Conservation (phyloP, 2,888 invertebrate species). For the Limnephilus lunatus region DNA sequence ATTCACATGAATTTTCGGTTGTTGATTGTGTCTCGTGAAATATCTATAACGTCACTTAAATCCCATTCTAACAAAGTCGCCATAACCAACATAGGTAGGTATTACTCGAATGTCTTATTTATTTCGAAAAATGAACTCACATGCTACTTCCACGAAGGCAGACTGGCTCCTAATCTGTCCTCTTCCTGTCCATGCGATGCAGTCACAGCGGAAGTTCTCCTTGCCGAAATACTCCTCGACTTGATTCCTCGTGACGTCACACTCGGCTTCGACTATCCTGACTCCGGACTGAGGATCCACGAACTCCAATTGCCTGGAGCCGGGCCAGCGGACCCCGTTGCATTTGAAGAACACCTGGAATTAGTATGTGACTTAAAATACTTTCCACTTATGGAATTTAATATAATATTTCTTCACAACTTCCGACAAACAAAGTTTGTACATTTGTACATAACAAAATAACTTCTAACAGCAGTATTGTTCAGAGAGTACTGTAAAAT, state of each 20-base stretch:
- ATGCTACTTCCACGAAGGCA: slow-evolving; percentile 93
- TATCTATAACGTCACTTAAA: neutral
- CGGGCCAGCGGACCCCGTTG: slow-evolving; percentile 85
- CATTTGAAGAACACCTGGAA: slow-evolving; percentile 91
- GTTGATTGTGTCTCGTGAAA: no score
- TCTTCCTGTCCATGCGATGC: slow-evolving; percentile 93
- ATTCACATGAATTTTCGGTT: no score
- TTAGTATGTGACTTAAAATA: neutral
- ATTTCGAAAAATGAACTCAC: slow-evolving; percentile 83
- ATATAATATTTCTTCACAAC: neutral
- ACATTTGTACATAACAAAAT: neutral
- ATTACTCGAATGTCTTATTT: neutral
- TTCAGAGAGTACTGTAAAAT: neutral
- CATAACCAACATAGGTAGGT: neutral
- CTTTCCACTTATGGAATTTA: neutral
- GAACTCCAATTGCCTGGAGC: slow-evolving; percentile 86
- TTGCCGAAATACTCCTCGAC: slow-evolving; percentile 96
- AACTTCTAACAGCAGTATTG: neutral
- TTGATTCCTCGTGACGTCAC: slow-evolving; percentile 90
- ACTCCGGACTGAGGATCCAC: slow-evolving; percentile 94
- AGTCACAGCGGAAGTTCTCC: slow-evolving; percentile 94
- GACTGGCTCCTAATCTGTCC: slow-evolving; percentile 92
- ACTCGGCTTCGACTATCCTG: slow-evolving; percentile 89
- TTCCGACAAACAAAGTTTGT: neutral
- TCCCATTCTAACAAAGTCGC: neutral